phyloP scores from a whole-genome alignment of 2,113 vertebrate genomes.

The Planiliza haematocheilus region DNA sequence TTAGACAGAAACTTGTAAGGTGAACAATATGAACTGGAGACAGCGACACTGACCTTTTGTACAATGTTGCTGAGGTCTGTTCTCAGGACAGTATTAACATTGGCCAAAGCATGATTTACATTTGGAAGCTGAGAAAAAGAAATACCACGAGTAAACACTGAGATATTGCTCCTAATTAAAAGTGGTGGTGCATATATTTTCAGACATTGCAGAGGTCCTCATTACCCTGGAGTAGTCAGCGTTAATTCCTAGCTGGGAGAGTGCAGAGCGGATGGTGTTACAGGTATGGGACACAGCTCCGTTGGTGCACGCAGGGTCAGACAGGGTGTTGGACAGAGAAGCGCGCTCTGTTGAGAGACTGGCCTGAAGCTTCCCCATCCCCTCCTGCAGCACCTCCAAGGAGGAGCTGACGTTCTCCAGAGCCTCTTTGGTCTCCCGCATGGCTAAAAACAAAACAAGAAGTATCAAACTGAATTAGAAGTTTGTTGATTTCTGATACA shows the following conservation, averaged over 20 bases:
- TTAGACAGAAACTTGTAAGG: not conserved
- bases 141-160: not conserved
- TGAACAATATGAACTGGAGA: not conserved
- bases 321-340: conserved; percentile 86
- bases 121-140: conserved; percentile 83
- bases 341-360: conserved; percentile 81
- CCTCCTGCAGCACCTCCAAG: conserved; percentile 86
- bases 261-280: conserved; percentile 80
- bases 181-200: not conserved
- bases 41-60: conserved; percentile 85
- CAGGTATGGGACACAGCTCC: conserved; percentile 83
- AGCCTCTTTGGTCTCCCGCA: conserved; percentile 89
- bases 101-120: conserved; percentile 82
- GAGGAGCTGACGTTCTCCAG: conserved; percentile 86
- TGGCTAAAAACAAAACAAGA: conserved; percentile 79
- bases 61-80: conserved; percentile 89
- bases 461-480: not conserved
- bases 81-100: conserved; percentile 85
- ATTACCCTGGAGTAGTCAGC: conserved; percentile 85
- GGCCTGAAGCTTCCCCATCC: conserved; percentile 78
- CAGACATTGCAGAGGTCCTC: not conserved
- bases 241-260: conserved; percentile 84
- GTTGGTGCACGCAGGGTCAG: conserved; percentile 82
- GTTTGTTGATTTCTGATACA: not conserved
- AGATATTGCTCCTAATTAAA: not conserved